phyloP scores from a whole-genome alignment of 1,140 invertebrate genomes.

The Drosophila pachea region DNA sequence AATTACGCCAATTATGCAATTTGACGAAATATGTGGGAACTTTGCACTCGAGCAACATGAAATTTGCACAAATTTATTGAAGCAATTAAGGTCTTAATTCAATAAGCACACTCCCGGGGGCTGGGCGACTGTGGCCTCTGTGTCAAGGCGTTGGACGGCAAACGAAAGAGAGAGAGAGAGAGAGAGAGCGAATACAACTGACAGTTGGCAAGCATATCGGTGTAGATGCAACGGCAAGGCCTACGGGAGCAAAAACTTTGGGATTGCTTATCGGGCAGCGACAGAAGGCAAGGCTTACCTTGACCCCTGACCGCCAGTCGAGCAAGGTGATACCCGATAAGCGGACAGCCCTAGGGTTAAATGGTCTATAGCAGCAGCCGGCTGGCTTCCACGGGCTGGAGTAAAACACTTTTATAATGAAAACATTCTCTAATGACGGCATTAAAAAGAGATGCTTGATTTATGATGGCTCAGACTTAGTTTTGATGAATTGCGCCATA shows the following conservation, averaged over 20 bases:
- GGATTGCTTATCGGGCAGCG: constrained; percentile 39
- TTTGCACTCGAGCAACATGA: constrained; percentile 40
- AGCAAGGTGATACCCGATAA: constrained; percentile 27
- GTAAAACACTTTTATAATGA: constrained; percentile 13
- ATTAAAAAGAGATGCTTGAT: constrained; percentile 46
- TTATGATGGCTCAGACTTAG: constrained; percentile 46
- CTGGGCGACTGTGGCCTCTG: background rate
- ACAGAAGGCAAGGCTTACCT: constrained; percentile 8
- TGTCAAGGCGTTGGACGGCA: background rate
- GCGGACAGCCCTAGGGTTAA: constrained; percentile 15
- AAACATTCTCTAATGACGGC: constrained; percentile 31
- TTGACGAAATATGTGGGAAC: constrained; percentile 65
- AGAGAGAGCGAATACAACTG: too few relatives aligned
- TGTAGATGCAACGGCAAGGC: constrained; percentile 13
- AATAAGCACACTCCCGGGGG: constrained; percentile 42
- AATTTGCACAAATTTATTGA: constrained; percentile 72
- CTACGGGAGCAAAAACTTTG: constrained; percentile 30
- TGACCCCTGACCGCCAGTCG: constrained; percentile 25
- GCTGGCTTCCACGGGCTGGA: background rate
- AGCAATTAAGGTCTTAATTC: constrained; percentile 72
- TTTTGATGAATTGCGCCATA: constrained; percentile 60
- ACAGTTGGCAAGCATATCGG: constrained; percentile 7
- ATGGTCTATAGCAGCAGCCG: background rate
- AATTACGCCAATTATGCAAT: constrained; percentile 73
- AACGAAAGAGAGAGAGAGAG: constrained; percentile 11